Conservation (phyloP, 2,888 invertebrate genomes). For the Endotricha flammealis region DNA sequence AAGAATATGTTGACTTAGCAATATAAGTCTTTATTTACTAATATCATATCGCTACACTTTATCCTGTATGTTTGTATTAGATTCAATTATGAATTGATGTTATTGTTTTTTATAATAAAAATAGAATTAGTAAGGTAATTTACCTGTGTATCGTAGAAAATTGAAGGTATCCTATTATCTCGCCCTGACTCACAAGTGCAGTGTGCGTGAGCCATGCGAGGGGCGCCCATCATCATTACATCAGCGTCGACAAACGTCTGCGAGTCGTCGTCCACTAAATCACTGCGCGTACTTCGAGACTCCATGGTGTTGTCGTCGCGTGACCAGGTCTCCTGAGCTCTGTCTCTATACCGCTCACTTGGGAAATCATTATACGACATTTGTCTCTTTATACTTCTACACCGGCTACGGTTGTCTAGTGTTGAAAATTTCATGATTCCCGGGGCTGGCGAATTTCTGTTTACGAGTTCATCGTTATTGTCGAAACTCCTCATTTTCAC, state of each 20-base stretch:
- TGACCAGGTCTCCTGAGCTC: constrained; percentile 53
- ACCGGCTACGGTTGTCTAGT: constrained; percentile 66
- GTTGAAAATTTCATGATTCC: constrained; percentile 66
- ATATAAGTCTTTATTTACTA: too few species aligned
- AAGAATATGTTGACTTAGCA: too few species aligned
- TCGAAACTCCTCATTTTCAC: constrained; percentile 66
- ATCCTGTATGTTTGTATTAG: too few species aligned
- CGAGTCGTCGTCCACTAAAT: constrained; percentile 53
- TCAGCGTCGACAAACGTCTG: constrained; percentile 61
- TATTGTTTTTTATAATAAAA: neutral
- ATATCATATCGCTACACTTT: too few species aligned
- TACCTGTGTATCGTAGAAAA: constrained; percentile 70
- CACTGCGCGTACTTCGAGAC: constrained; percentile 52
- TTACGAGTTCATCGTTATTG: constrained; percentile 54
- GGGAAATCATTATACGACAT: constrained; percentile 74
- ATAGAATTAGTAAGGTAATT: constrained; percentile 23
- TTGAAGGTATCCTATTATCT: constrained; percentile 54
- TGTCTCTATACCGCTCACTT: constrained; percentile 60
- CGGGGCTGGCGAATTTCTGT: constrained; percentile 49
- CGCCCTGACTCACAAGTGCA: constrained; percentile 60
- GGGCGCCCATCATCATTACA: constrained; percentile 44
- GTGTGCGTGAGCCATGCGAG: constrained; percentile 46
- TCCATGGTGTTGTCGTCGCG: constrained; percentile 51
- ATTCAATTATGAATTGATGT: too few species aligned
- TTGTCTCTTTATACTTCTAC: constrained; percentile 67